phyloP scores from a whole-genome alignment of 2,888 invertebrate species.

The Poecilus cupreus region DNA sequence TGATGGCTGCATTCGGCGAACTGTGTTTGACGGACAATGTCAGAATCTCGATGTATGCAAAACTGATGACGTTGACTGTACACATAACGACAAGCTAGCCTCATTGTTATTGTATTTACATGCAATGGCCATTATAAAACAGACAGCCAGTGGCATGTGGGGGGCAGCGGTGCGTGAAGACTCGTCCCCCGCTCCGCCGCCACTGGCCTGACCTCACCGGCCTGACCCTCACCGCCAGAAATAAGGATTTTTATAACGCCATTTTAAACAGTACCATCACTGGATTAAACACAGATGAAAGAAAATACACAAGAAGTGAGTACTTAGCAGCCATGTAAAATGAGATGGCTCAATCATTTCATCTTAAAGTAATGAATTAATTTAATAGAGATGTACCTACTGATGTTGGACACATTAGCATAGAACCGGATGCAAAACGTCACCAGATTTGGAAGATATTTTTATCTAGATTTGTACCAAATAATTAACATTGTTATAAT shows the following conservation, averaged over 20 bases:
- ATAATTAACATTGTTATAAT: no score
- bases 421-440: no score
- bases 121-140: slow-evolving; percentile 70
- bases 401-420: no score
- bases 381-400: no score
- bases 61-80: slow-evolving; percentile 61
- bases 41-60: slow-evolving; percentile 23
- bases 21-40: neutral
- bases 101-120: slow-evolving; percentile 70
- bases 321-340: no score
- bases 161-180: slow-evolving; percentile 77
- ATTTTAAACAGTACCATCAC: no score
- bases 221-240: neutral
- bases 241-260: neutral
- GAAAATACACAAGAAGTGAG: neutral
- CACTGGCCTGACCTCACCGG: slow-evolving; percentile 45
- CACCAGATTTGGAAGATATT: no score
- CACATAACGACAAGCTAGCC: slow-evolving; percentile 64
- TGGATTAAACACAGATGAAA: neutral
- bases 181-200: neutral
- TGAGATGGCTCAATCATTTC: no score
- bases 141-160: slow-evolving; percentile 72
- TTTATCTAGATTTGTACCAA: no score
- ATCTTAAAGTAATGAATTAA: no score
- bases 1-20: no score